phyloP scores from a whole-genome alignment of 2,888 invertebrate species.

The Lacanobia wlatinum region DNA sequence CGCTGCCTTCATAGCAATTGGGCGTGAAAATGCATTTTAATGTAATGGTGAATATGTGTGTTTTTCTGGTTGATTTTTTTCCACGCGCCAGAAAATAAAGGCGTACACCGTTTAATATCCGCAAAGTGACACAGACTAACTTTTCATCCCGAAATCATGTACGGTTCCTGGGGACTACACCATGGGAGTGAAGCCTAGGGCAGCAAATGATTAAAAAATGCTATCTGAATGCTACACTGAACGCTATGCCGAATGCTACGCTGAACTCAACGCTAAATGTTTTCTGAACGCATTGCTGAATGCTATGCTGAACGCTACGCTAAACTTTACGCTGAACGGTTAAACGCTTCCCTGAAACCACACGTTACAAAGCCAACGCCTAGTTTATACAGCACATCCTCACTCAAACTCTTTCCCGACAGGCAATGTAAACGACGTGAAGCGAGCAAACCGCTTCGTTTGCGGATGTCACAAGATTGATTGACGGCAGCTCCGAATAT shows the following conservation, averaged over 20 bases:
- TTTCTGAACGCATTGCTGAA: neutral
- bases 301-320: neutral
- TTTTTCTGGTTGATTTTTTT: neutral
- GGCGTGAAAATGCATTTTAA: neutral
- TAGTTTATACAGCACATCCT: conserved; percentile 11
- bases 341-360: too few species aligned
- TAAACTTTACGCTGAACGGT: neutral
- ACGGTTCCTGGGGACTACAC: too few species aligned
- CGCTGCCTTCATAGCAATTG: neutral
- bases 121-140: too few species aligned
- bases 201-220: neutral
- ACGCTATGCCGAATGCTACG: neutral
- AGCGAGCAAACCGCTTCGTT: conserved; percentile 77
- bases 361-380: conserved; percentile 9
- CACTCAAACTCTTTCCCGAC: conserved; percentile 31
- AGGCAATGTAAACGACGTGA: conserved; percentile 60
- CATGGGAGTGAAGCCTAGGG: too few species aligned
- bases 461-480: conserved; percentile 81
- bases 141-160: too few species aligned
- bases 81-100: neutral
- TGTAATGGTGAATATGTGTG: neutral
- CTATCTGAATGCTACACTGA: neutral
- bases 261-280: neutral
- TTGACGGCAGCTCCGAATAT: conserved; percentile 85
- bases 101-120: neutral